These are phyloP conservation scores for Macrotis lagotis DNA, from an alignment of 2,113 vertebrate species.

Conservation along the genomic window DNA sequence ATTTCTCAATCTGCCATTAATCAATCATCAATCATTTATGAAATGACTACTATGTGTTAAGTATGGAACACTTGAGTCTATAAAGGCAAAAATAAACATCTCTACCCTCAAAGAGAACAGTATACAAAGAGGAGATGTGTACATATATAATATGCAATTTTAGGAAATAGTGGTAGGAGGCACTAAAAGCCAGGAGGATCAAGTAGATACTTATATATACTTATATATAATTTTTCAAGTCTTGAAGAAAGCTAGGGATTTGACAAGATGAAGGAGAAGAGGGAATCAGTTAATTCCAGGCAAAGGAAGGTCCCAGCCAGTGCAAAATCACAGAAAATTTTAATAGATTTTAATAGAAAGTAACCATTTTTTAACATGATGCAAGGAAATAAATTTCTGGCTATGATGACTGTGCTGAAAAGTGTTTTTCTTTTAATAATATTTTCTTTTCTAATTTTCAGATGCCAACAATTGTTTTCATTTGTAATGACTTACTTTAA, in stretches of 20 bases:
- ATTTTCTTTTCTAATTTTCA: neutral
- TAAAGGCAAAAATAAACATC: neutral
- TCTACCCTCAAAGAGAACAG: neutral
- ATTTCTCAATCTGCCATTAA: neutral
- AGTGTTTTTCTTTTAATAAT: neutral
- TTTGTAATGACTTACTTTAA: neutral
- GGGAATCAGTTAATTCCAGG: neutral
- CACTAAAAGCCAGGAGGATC: neutral
- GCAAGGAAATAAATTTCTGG: neutral
- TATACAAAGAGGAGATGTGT: neutral
- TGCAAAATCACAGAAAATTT: neutral
- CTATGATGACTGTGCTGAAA: neutral
- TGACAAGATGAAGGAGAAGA: neutral
- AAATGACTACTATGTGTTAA: neutral
- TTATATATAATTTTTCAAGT: neutral
- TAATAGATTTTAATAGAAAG: neutral
- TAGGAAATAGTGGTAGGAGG: neutral
- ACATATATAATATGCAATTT: neutral
- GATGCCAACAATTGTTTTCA: neutral
- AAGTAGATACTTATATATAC: neutral
- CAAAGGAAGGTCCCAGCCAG: neutral
- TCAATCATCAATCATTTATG: neutral
- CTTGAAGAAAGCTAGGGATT: neutral
- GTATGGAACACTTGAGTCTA: fast-evolving
- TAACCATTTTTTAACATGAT: fast-evolving